Base-by-base conservation (phyloP, 64 coral and sea anemone species). In the Porites australiensis region DNA sequence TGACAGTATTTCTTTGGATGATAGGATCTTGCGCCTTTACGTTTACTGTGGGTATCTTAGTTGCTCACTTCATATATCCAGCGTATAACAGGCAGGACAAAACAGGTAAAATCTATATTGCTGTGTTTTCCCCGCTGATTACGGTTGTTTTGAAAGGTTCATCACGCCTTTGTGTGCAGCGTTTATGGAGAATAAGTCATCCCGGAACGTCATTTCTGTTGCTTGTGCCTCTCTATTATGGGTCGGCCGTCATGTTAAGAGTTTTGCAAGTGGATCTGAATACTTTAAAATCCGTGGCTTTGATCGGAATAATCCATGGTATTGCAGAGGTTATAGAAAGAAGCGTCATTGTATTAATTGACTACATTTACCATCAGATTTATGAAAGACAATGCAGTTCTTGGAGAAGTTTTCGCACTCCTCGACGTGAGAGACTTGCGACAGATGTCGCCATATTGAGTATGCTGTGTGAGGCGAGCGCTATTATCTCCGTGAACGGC, bases 281-380 rank as follows among this genome's bases (percentile, higher is more conserved):
- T 4, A 74, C 12, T 48, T 74, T 45, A 16, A 48, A 74, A 46
- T 49, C 37, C 46, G 12, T 74, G 3, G 43, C 72, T 74, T 74
- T 74, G 43, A 74, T 74, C 14, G 72, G 72, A 47, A 48, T 74
- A 47, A 45, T 74, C 13, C 72, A 74, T 74, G 72, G 72, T 2
- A 74, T 74, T 4, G 72, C 72, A 50, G 72, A 45, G 10, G 72
- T 74, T 5, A 48, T 74, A 13, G 72, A 74, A 13, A 10, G 72
- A 13, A 74, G 72, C 37, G 4, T 12, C 2, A 3, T 74, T 4
- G 43, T 74, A 11, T 15, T 71, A 21, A 71, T 37, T 37, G 68
- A 71, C 43, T 71, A 71, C 20, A 23, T 71, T 6, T 3, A 44
- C 43, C 21, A 71, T 71, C 68, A 71, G 13, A 20, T 71, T 71